Evolutionary conservation across 2,797 vertebrate species (phyloP).

Genomic region (Discoglossus pictus): DNA sequence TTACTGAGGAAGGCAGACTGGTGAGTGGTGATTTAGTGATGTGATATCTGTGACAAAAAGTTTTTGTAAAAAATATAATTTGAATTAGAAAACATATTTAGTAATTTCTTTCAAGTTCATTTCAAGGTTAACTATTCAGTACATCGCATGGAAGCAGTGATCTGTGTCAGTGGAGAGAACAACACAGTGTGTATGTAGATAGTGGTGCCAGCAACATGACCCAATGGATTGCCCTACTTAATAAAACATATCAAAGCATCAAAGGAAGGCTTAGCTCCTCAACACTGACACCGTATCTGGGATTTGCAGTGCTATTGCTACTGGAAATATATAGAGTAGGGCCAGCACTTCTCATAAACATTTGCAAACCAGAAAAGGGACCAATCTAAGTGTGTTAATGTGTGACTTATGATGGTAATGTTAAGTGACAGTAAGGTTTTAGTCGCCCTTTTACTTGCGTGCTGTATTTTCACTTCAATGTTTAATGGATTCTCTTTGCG

Average conservation of each 20-base stretch:
- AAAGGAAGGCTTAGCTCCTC: slow-evolving; percentile 1
- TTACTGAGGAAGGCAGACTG: no score
- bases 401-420: slow-evolving; percentile 38
- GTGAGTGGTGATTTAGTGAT: no score
- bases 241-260: slow-evolving; percentile 37
- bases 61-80: background rate
- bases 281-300: background rate
- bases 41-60: no score
- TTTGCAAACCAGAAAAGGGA: background rate
- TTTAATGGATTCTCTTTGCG: slow-evolving; percentile 55
- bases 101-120: background rate
- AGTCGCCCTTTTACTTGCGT: slow-evolving; percentile 5
- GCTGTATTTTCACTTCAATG: slow-evolving; percentile 48
- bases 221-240: slow-evolving; percentile 43
- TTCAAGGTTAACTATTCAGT: background rate
- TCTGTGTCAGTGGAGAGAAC: slow-evolving; percentile 15
- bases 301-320: slow-evolving; percentile 23
- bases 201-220: slow-evolving; percentile 5
- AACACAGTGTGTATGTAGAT: slow-evolving; percentile 35
- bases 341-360: slow-evolving; percentile 1
- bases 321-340: background rate
- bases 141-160: background rate
- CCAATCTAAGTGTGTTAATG: background rate
- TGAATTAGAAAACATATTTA: background rate
- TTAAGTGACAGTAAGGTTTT: slow-evolving; percentile 27